Percentiles rank a stretch among this genome's conserved stretches.
phyloP scores from a whole-genome alignment of 92 coral and sea anemone species.

The Porites lobata region DNA sequence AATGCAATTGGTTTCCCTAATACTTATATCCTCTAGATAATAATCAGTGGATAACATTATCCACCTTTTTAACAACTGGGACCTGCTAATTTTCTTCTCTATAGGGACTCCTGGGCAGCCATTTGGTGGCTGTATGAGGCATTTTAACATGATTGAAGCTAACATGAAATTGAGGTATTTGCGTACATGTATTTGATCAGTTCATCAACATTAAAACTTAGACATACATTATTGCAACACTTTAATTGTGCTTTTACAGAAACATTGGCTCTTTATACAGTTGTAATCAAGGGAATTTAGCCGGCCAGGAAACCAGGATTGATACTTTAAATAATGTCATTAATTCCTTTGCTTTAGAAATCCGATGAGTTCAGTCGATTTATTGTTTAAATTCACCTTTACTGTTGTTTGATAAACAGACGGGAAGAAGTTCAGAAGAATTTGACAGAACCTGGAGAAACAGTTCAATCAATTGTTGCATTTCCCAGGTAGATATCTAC shows the following conservation, averaged over 20 bases:
- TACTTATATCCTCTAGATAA: too few relatives aligned
- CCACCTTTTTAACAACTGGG: too few relatives aligned
- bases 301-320: too few relatives aligned
- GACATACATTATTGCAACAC: neutral
- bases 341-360: too few relatives aligned
- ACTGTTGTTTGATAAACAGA: constrained; percentile 43
- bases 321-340: too few relatives aligned
- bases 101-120: constrained; percentile 97
- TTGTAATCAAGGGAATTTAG: too few relatives aligned
- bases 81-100: neutral
- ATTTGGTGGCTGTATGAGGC: constrained; percentile 96
- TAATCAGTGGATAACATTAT: too few relatives aligned
- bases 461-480: constrained; percentile 90
- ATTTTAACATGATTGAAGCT: constrained; percentile 96
- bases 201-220: neutral
- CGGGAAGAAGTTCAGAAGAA: constrained; percentile 82
- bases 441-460: constrained; percentile 78
- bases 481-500: constrained; percentile 86
- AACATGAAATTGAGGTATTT: constrained; percentile 90
- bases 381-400: neutral
- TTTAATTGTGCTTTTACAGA: neutral
- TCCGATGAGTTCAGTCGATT: neutral
- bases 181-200: too few relatives aligned
- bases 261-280: too few relatives aligned
- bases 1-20: too few relatives aligned